Percentiles rank a stretch among this genome's conserved stretches.
Conservation (phyloP, 2,113 vertebrate species). For the Pteronura brasiliensis region DNA sequence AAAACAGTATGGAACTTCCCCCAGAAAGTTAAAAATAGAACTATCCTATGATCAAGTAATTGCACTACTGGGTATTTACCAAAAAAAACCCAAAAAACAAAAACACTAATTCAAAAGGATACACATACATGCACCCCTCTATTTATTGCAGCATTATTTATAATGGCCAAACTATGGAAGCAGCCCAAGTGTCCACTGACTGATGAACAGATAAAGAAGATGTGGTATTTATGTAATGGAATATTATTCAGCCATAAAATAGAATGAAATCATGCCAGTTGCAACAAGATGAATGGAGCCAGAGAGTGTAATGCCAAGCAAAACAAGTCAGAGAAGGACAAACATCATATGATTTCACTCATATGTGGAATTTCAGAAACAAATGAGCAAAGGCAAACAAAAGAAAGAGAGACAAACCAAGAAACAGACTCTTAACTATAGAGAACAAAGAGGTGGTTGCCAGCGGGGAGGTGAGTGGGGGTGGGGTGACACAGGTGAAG, state of each 20-base stretch:
- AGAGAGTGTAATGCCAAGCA: background rate
- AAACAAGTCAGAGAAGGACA: background rate
- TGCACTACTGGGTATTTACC: background rate
- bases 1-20: background rate
- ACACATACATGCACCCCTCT: background rate
- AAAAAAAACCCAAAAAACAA: background rate
- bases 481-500: background rate
- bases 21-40: background rate
- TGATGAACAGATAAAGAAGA: background rate
- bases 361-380: background rate
- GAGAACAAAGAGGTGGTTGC: background rate
- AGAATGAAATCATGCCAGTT: background rate
- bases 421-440: background rate
- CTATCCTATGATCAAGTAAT: background rate
- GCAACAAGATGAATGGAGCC: background rate
- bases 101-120: background rate
- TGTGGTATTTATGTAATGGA: background rate
- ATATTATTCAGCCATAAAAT: background rate
- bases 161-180: background rate
- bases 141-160: background rate
- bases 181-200: background rate
- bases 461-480: background rate
- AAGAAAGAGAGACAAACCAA: background rate
- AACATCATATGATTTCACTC: background rate
- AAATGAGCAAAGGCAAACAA: background rate